Evolutionary conservation across 2,888 invertebrate genomes (phyloP).

Genomic region (Carpatolechia fugitivella): DNA sequence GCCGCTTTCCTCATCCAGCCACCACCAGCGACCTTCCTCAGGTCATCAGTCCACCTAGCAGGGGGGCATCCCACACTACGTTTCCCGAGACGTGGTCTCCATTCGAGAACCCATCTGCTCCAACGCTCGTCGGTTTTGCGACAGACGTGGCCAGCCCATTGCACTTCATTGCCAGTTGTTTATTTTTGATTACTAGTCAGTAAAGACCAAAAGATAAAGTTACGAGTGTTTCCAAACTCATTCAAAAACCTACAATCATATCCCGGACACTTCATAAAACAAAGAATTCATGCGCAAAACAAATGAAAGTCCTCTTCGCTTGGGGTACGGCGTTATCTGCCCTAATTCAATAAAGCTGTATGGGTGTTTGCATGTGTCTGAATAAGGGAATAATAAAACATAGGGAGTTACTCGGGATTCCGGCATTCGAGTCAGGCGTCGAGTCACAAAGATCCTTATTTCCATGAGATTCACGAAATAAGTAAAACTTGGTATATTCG

Average conservation of each 20-base stretch:
- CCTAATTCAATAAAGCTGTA: background rate
- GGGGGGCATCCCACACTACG: too few relatives aligned
- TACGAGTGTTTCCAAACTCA: conserved; percentile 24
- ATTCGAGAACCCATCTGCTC: too few relatives aligned
- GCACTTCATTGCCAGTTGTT: too few relatives aligned
- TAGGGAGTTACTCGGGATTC: background rate
- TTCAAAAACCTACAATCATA: conserved; percentile 25
- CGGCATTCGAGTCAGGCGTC: background rate
- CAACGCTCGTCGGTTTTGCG: too few relatives aligned
- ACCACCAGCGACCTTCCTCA: too few relatives aligned
- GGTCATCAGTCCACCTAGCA: too few relatives aligned
- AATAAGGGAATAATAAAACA: conserved; percentile 1
- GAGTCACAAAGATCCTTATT: background rate
- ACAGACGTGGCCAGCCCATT: too few relatives aligned
- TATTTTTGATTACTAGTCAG: too few relatives aligned
- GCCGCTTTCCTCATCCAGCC: too few relatives aligned
- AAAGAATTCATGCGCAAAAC: background rate
- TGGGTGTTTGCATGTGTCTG: background rate
- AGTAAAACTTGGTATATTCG: too few relatives aligned
- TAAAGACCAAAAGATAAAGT: too few relatives aligned
- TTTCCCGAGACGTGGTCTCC: too few relatives aligned
- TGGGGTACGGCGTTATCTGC: background rate
- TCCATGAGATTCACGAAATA: background rate
- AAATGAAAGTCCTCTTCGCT: background rate
- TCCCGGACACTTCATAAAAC: background rate